A percentile compares a stretch with the other conserved stretches of the same genome.
These are phyloP conservation scores for Alouatta palliata DNA, from an alignment of 2,113 vertebrate species.

Conservation along the genomic window DNA sequence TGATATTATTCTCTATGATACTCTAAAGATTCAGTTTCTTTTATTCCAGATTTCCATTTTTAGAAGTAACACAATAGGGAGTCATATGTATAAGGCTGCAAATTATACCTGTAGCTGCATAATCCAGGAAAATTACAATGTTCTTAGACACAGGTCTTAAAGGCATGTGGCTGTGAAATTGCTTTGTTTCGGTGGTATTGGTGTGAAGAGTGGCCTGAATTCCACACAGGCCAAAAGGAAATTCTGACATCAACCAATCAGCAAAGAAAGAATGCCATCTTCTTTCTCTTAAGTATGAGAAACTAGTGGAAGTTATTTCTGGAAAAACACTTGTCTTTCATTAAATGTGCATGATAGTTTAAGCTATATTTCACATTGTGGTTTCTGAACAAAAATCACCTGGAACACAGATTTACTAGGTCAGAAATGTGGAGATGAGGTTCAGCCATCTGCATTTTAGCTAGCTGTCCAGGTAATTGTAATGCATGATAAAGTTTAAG, in stretches of 20 bases:
- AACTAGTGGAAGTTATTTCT: neutral
- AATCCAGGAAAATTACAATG: neutral
- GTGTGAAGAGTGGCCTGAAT: neutral
- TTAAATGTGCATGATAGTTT: neutral
- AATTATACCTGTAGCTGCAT: neutral
- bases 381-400: neutral
- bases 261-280: neutral
- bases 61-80: constrained; percentile 14
- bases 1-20: constrained; percentile 6
- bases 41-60: neutral
- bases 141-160: neutral
- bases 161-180: neutral
- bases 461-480: neutral
- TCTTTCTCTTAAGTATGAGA: neutral
- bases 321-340: neutral
- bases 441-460: neutral
- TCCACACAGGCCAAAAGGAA: neutral
- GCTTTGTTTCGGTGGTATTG: neutral
- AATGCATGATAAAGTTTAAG: neutral
- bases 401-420: neutral
- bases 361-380: neutral
- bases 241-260: neutral
- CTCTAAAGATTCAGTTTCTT: constrained; percentile 30
- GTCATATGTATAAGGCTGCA: neutral
- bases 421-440: neutral